Evolutionary conservation across 1,140 invertebrate species (phyloP).

Genomic region (Bombus polaris): DNA sequence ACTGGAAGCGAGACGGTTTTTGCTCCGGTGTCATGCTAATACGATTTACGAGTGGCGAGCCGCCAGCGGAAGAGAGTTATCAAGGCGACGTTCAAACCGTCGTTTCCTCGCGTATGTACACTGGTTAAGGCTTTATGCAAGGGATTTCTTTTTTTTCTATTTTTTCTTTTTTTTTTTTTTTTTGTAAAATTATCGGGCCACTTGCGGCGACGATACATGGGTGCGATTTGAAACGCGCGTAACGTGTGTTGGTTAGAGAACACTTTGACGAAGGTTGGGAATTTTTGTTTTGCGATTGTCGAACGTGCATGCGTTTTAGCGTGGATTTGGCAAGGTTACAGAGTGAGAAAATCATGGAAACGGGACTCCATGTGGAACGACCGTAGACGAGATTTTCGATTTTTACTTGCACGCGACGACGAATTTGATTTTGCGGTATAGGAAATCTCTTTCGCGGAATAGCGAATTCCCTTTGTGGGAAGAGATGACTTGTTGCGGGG

Average conservation of each 20-base stretch:
- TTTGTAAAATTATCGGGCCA: not conserved
- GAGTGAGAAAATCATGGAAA: no score
- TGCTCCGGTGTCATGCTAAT: conserved; percentile 37
- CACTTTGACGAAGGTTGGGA: not conserved
- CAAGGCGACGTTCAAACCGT: conserved; percentile 32
- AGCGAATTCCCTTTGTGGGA: no score
- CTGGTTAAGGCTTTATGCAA: not conserved
- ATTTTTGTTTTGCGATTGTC: not conserved
- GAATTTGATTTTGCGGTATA: no score
- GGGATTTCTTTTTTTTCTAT: not conserved
- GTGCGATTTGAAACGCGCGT: not conserved
- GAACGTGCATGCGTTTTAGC: not conserved
- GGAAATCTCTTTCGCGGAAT: no score
- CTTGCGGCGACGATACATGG: conserved; percentile 1
- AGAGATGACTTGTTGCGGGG: no score
- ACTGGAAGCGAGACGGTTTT: conserved; percentile 16
- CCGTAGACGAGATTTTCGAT: no score
- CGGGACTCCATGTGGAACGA: no score
- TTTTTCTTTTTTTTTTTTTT: not conserved
- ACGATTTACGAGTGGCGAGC: conserved; percentile 42
- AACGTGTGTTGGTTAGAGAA: not conserved
- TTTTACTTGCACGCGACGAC: no score
- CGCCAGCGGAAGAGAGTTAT: conserved; percentile 39
- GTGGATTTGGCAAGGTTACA: no score
- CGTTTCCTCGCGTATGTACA: not conserved